Evolutionary conservation across 2,888 invertebrate species (phyloP), one percentile per base, ranked within the genome.

Genomic region (Hirtodrosophila trivittata): DNA sequence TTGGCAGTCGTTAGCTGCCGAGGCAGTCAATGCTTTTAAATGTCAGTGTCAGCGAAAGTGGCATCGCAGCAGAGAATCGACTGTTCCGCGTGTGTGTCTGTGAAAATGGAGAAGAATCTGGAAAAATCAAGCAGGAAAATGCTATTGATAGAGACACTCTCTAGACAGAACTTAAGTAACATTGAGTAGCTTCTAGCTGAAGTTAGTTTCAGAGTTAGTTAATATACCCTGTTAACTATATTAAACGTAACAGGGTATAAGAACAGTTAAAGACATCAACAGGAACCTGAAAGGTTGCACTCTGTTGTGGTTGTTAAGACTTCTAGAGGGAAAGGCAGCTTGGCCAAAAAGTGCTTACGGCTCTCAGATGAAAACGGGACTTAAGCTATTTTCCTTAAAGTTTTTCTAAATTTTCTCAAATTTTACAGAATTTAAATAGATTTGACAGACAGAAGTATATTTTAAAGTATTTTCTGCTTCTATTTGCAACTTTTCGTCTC

Each of bases 41-140:
- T 70, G 70, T 70, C 74, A 70, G 60, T 86, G 83, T 78, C 83
- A 83, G 60, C 86, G 80, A 80, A 80, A 80, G 86, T 75, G 73
- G 59, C 58, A 73, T 50, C 62, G 56, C 56, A 59, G 38, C 39
- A 21, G 38, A 52, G 43, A 57, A 59, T 35, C 9, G 60, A 60
- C 42, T 37, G 45, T 50, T 28, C 28, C 12, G 10, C 10, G n/a
- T 12, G 8, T 14, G 5, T 9, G 26, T 35, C 30, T 39, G 14
- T 13, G 5, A n/a, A 14, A 26, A 37, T 47, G 51, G 41, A 9
- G 13, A 45, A 52, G 25, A 49, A 28, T 25, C n/a, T n/a, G n/a
- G n/a, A n/a, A n/a, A n/a, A n/a, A n/a, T n/a, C 30, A 30, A 30
- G 3, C n/a, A n/a, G 30, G 30, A 30, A 30, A 9, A 30, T n/a